Base-by-base conservation (phyloP, 2,797 vertebrate genomes). In the Numenius phaeopus region DNA sequence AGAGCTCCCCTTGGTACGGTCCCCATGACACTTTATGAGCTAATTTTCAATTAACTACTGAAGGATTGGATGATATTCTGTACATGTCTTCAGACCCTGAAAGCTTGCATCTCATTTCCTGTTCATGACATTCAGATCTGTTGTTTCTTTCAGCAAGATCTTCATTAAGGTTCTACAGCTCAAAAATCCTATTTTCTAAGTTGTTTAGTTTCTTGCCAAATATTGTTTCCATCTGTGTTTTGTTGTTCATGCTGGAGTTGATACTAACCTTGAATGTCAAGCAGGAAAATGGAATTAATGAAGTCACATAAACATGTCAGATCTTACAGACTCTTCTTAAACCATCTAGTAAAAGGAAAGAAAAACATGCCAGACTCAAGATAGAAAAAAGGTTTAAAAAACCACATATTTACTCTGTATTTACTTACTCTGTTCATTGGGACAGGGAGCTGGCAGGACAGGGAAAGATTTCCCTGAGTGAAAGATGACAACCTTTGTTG, bases 141-240 rank as follows among this genome's bases (percentile, higher is more conserved):
- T 89, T 70, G 87, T 93, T 94, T 78, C 44, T 78, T 85, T 84
- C 94, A 64, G 42, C 19, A 32, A 90, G 24, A 61, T 84, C 32
- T 90, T 97, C 52, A 73, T 76, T 91, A 40, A 2, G 1, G 6
- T 49, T 65, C 96, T 95, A 58, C 21, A 95, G 11, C 12, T 96
- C 64, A 73, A 30, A 87, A 61, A 73, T 44, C 23, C 16, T 92
- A 29, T 27, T 82, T 93, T 80, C 62, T 64, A 92, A 90, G 86
- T 96, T 73, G 75, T 85, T 94, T 49, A 54, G 2, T 54, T 95
- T 92, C 71, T 77, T 93, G 34, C 3, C 26, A 52, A 65, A 37
- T 2, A 16, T 34, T 57, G 29, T 71, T 83, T 96, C 72, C 19
- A 52, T 39, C 42, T 93, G 54, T 87, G 14, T 85, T 90, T 75